phyloP scores from a whole-genome alignment of 2,113 vertebrate species.

The Cyanistes caeruleus region DNA sequence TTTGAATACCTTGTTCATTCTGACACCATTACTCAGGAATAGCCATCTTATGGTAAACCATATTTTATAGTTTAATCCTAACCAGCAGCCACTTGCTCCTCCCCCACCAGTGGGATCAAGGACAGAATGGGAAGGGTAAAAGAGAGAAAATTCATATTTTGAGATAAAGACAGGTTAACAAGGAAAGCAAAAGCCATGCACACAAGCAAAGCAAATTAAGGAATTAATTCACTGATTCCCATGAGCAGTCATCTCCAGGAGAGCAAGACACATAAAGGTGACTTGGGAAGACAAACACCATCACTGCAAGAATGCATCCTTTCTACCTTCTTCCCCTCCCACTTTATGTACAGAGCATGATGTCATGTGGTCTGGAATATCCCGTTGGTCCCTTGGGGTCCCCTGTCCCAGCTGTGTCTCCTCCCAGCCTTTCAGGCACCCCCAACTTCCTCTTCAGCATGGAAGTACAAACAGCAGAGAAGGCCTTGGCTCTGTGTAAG shows the following conservation, averaged over 20 bases:
- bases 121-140: neutral
- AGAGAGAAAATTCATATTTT: neutral
- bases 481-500: neutral
- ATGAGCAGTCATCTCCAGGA: neutral
- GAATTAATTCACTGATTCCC: neutral
- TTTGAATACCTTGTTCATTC: neutral
- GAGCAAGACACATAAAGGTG: neutral
- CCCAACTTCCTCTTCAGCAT: rapidly evolving
- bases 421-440: rapidly evolving
- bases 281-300: neutral
- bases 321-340: neutral
- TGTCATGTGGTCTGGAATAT: neutral
- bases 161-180: neutral
- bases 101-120: neutral
- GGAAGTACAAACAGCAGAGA: rapidly evolving
- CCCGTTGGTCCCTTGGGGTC: neutral
- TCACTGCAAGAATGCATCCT: neutral
- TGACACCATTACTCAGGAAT: neutral
- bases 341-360: rapidly evolving
- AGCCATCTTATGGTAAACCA: neutral
- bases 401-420: neutral
- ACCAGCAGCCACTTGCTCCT: rapidly evolving
- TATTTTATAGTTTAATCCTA: neutral
- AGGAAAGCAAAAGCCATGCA: neutral
- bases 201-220: neutral